phyloP scores from a whole-genome alignment of 2,888 invertebrate genomes.

The Tromatobia lineatoria region DNA sequence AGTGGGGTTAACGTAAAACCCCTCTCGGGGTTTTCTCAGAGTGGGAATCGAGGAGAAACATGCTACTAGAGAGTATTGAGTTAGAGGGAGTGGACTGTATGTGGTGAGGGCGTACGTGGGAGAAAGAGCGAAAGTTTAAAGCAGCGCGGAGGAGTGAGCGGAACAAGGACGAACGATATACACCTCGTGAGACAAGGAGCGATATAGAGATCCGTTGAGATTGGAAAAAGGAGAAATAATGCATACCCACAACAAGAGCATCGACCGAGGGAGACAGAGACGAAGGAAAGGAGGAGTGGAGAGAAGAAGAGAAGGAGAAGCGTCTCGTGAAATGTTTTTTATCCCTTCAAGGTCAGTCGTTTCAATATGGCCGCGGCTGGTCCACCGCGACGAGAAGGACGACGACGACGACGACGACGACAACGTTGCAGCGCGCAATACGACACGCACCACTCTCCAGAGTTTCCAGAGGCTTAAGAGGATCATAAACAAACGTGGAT shows the following conservation, averaged over 20 bases:
- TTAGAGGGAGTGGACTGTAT: conserved; percentile 35
- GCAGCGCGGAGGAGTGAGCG: conserved; percentile 37
- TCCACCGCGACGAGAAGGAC: conserved; percentile 71
- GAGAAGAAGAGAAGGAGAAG: conserved; percentile 64
- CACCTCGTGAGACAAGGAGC: conserved; percentile 1
- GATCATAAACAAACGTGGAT: conserved; percentile 78
- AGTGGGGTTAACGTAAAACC: too few species aligned
- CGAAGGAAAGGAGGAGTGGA: conserved; percentile 23
- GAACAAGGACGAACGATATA: conserved; percentile 31
- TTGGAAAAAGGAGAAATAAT: conserved; percentile 41
- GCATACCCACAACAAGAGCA: conserved; percentile 36
- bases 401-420: conserved; percentile 32
- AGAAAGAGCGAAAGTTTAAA: conserved; percentile 51
- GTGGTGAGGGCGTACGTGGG: conserved; percentile 35
- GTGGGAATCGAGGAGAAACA: too few species aligned
- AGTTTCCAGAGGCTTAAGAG: conserved; percentile 74
- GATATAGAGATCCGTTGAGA: conserved; percentile 42
- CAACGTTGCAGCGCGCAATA: conserved; percentile 7
- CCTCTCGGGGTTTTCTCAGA: too few species aligned
- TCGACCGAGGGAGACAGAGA: conserved; percentile 1
- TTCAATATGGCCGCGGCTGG: conserved; percentile 82
- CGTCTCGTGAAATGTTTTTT: conserved; percentile 79
- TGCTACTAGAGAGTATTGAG: too few species aligned
- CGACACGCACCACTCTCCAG: conserved; percentile 60
- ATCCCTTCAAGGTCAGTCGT: conserved; percentile 81